phyloP scores from a whole-genome alignment of 2,797 vertebrate genomes.

The Peromyscus attwateri region DNA sequence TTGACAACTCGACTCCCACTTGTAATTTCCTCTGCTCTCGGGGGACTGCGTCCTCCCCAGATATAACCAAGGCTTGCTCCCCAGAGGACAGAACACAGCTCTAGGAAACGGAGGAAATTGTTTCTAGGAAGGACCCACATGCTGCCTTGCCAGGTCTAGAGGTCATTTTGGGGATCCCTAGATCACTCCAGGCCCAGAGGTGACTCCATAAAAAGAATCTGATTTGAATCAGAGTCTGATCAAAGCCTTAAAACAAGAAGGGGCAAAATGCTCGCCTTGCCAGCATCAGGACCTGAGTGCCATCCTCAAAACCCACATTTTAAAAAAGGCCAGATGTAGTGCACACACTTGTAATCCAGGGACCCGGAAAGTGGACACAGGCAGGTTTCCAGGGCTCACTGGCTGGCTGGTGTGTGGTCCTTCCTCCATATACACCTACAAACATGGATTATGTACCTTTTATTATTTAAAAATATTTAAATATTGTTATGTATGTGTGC shows the following conservation, averaged over 20 bases:
- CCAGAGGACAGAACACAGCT: background rate
- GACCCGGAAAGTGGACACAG: background rate
- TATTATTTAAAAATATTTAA: background rate
- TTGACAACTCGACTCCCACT: slow-evolving; percentile 29
- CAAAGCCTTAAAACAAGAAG: slow-evolving; percentile 44
- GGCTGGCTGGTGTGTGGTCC: background rate
- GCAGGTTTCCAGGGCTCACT: background rate
- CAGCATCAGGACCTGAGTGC: background rate
- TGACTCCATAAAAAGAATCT: background rate
- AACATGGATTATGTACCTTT: background rate
- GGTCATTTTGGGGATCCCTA: background rate
- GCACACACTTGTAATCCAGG: background rate
- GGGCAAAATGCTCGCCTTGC: background rate
- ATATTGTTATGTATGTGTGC: background rate
- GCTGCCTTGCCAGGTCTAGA: background rate
- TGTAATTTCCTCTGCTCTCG: slow-evolving; percentile 17
- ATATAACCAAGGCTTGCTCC: background rate
- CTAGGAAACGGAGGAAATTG: background rate
- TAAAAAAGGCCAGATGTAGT: background rate
- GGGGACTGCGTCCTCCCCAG: background rate
- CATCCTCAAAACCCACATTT: background rate
- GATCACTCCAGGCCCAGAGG: background rate
- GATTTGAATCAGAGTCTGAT: background rate
- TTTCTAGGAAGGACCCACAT: background rate
- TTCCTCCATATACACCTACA: background rate